Evolutionary conservation across 2,888 invertebrate species (phyloP), one percentile per base, ranked within the genome.

Genomic region (Linyphia triangularis): DNA sequence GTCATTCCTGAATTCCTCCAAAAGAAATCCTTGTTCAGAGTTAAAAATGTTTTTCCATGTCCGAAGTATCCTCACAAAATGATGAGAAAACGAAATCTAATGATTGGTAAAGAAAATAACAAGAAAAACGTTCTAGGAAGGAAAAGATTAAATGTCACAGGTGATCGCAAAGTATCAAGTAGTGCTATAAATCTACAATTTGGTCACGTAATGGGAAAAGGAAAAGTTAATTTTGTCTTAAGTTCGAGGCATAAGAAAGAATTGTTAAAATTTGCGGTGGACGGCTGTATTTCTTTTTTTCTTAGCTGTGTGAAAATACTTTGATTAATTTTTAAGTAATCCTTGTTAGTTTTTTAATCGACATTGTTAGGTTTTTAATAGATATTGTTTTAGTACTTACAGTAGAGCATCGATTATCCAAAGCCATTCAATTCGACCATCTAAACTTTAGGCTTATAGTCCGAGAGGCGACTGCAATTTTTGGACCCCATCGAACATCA

Each of bases 131-230:
- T 9, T 5, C 5, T 5, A 51, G 51, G 51, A 51, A 51, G 51
- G 51, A 51, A 51, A 51, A 51, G 51, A 51, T 51, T 51, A 51
- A 51, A 51, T 51, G 51, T 51, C 51, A n/a, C n/a, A 51, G 51
- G 51, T 51, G n/a, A 51, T 51, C 51, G 51, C 16, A n/a, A 51
- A 51, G 51, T 51, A 51, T 51, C 51, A 51, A 51, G 51, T 51
- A 51, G 51, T 5, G 51, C 9, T 51, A 51, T 51, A 51, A 51
- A 51, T 51, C 51, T 51, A 51, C 51, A 51, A 51, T 51, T 51
- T 51, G 51, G 51, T 51, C 51, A 51, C 51, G 51, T 51, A 51
- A 16, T 51, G 9, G 16, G n/a, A 51, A 51, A n/a, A 51, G 16
- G 51, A n/a, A 10, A n/a, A 51, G 51, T 13, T 51, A 51, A 51